Evolutionary conservation across 2,113 vertebrate species (phyloP).

Genomic region (human): DNA sequence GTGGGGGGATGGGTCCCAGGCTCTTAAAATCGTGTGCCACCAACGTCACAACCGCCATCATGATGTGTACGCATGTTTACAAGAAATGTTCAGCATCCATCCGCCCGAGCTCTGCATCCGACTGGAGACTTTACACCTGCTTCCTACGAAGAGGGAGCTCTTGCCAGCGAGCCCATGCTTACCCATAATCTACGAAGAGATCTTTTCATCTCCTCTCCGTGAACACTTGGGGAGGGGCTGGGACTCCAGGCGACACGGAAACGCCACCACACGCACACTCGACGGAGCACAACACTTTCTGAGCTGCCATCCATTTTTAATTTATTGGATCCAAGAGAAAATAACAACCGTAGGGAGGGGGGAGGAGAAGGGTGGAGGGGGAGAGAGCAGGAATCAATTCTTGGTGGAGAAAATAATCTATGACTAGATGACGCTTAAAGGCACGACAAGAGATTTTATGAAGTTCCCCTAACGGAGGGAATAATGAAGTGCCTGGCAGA

Average conservation of each 20-base stretch:
- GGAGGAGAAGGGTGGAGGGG: background rate
- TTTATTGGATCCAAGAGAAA: conserved; percentile 71
- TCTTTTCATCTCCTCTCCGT: background rate
- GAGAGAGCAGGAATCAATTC: conserved; percentile 42
- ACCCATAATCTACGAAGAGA: conserved; percentile 44
- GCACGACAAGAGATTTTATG: background rate
- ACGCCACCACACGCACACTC: background rate
- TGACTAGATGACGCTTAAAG: background rate
- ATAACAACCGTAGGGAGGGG: background rate
- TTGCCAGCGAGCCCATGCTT: background rate
- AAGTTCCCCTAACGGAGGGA: background rate
- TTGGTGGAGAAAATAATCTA: conserved; percentile 22
- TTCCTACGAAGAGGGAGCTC: conserved; percentile 62
- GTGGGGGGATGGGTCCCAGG: conserved; percentile 57
- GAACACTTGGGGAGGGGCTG: conserved; percentile 19
- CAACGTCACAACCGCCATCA: conserved; percentile 72
- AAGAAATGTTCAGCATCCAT: conserved; percentile 49
- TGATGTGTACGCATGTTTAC: conserved; percentile 67
- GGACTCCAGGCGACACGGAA: background rate
- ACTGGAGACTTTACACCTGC: conserved; percentile 72
- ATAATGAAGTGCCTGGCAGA: background rate
- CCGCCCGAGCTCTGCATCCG: conserved; percentile 57
- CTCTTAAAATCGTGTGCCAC: conserved; percentile 73
- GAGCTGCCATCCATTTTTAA: conserved; percentile 65
- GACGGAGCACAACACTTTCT: background rate